These are phyloP conservation scores for Alauda arvensis DNA, from an alignment of 2,797 vertebrate genomes.

Conservation along the genomic window DNA sequence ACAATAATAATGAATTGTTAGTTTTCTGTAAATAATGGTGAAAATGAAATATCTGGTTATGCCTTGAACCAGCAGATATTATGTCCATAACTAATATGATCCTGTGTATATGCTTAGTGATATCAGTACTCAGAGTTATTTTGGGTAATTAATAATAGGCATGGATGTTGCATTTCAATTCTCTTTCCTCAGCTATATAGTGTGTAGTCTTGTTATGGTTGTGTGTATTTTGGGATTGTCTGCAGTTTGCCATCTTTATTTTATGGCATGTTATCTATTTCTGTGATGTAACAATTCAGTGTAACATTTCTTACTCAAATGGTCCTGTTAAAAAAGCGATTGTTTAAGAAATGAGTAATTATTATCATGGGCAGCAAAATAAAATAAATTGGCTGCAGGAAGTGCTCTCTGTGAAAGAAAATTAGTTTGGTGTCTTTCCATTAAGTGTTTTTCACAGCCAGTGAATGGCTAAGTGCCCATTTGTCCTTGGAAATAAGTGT, in stretches of 20 bases:
- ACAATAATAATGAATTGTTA: background rate
- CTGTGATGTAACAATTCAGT: background rate
- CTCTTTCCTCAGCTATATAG: background rate
- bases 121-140: background rate
- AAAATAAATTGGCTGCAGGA: constrained; percentile 2
- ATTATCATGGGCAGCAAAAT: background rate
- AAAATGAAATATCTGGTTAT: background rate
- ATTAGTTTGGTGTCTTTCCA: background rate
- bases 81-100: background rate
- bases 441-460: constrained; percentile 26
- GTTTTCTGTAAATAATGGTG: background rate
- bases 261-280: background rate
- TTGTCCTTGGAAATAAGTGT: constrained; percentile 35
- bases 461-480: constrained; percentile 9
- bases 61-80: background rate
- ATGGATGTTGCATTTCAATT: background rate
- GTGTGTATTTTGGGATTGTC: background rate
- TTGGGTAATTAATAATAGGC: background rate
- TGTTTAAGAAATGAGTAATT: background rate
- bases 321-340: background rate
- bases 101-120: background rate
- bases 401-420: background rate
- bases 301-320: background rate
- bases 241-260: background rate
- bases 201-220: background rate